These are phyloP conservation scores for Acronicta psi DNA, from an alignment of 2,888 invertebrate species.

Conservation along the genomic window DNA sequence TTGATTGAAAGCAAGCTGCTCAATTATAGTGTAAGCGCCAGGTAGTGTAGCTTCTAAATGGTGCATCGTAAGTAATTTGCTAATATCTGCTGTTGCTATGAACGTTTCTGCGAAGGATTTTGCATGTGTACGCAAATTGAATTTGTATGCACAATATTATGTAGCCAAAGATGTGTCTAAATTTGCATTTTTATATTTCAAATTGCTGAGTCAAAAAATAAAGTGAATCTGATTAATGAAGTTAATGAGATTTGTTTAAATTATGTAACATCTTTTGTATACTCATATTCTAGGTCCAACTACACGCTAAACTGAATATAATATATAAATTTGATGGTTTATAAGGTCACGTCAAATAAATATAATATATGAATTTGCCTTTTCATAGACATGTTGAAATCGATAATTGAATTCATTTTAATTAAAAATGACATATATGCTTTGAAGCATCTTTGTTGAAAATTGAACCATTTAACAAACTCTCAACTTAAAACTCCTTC, in stretches of 20 bases:
- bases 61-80: conserved; percentile 38
- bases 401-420: no score
- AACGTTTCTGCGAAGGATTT: conserved; percentile 43
- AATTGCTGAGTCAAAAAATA: not conserved
- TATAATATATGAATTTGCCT: no score
- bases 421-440: no score
- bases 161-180: conserved; percentile 14
- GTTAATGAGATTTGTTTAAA: no score
- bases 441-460: conserved; percentile 17
- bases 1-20: conserved; percentile 65
- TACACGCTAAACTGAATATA: no score
- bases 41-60: conserved; percentile 48
- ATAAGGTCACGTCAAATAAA: no score
- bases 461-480: conserved; percentile 43
- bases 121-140: conserved; percentile 33
- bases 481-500: conserved; percentile 42
- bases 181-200: not conserved
- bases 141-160: conserved; percentile 16
- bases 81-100: conserved; percentile 35
- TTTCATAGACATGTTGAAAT: no score
- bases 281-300: no score
- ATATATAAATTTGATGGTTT: no score
- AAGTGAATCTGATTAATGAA: not conserved
- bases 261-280: no score
- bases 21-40: conserved; percentile 56